Conservation (phyloP, 1,140 invertebrate species). For the Myzus persicae region DNA sequence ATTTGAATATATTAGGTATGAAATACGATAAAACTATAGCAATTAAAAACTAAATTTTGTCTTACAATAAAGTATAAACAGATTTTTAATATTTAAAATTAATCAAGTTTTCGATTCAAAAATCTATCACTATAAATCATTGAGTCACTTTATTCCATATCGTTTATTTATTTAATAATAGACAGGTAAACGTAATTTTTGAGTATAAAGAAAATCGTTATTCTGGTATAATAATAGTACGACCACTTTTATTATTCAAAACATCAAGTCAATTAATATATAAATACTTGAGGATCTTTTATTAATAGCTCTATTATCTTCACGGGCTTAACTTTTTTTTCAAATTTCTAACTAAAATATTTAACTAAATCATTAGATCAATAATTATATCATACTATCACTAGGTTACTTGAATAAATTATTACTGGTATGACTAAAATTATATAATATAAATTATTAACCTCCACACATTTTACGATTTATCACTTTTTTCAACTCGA, state of each 20-base stretch:
- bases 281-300: not conserved
- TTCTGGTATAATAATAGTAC: not conserved
- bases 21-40: not conserved
- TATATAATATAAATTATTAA: not conserved
- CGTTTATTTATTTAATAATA: not conserved
- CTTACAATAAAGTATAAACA: not conserved
- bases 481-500: not conserved
- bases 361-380: not conserved
- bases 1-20: not conserved
- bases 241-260: not conserved
- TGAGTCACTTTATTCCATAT: too few species aligned
- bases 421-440: not conserved
- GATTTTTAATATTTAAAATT: not conserved
- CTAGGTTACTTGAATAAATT: not conserved
- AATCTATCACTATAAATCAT: not conserved
- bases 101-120: not conserved
- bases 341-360: too few species aligned
- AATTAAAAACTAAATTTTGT: not conserved
- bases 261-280: not conserved
- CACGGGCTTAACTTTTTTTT: not conserved
- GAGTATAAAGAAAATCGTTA: not conserved
- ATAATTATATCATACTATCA: not conserved
- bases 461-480: not conserved
- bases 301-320: not conserved
- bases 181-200: not conserved